Percentiles rank a stretch among this genome's conserved stretches.
Evolutionary conservation across 1,140 invertebrate species (phyloP).

Genomic region (Pogonognathellus flavescens): DNA sequence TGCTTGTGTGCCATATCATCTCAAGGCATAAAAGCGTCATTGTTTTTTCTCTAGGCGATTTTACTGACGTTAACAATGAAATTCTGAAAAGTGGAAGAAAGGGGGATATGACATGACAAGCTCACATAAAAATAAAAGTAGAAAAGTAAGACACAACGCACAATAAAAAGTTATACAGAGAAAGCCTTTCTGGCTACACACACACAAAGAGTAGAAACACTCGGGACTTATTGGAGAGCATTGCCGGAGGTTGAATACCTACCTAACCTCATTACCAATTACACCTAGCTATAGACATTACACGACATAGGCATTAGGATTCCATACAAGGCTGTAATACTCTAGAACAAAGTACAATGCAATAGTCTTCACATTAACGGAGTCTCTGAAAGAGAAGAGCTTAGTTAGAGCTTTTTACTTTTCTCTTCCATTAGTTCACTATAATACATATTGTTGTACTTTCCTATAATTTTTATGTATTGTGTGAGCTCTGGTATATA

Average conservation of each 20-base stretch:
- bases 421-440: constrained; percentile 7
- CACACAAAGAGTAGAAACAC: neutral
- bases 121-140: neutral
- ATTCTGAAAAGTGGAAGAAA: neutral
- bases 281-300: neutral
- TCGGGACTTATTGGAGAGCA: constrained; percentile 34
- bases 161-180: neutral
- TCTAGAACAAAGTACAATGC: neutral
- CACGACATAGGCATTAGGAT: neutral
- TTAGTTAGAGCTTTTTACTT: neutral
- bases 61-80: neutral
- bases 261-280: constrained; percentile 41
- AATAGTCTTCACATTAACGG: neutral
- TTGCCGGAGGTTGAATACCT: constrained; percentile 25
- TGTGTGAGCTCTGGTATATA: neutral
- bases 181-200: neutral
- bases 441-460: no score
- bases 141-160: no score
- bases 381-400: neutral
- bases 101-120: constrained; percentile 2
- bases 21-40: neutral
- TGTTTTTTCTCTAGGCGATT: neutral
- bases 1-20: neutral
- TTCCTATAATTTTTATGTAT: no score
- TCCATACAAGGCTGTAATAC: no score